These are phyloP conservation scores for Liposcelis brunnea DNA, from an alignment of 2,888 invertebrate genomes.

Conservation along the genomic window DNA sequence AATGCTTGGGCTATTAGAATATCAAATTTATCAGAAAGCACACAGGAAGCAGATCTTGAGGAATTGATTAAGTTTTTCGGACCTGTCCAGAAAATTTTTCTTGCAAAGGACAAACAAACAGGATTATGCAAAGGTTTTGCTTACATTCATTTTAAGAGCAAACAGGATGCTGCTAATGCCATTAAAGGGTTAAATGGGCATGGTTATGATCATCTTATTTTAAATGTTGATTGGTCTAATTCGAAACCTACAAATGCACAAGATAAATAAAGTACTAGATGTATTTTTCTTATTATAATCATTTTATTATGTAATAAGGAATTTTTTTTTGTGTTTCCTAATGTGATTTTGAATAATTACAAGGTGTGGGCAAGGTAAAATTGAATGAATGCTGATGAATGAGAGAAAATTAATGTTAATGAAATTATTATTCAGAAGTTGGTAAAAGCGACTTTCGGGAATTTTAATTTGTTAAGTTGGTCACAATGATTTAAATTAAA, in stretches of 20 bases:
- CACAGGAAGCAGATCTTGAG: constrained; percentile 80
- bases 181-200: constrained; percentile 78
- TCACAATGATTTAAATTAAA: no score
- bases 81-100: constrained; percentile 77
- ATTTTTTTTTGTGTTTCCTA: constrained; percentile 8
- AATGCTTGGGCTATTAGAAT: constrained; percentile 79
- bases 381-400: no score
- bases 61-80: constrained; percentile 92
- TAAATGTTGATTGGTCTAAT: constrained; percentile 98
- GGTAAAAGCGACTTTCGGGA: no score
- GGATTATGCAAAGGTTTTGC: constrained; percentile 93
- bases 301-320: constrained; percentile 16
- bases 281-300: constrained; percentile 7
- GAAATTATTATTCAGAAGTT: no score
- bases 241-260: constrained; percentile 33
- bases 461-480: no score
- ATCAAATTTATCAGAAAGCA: constrained; percentile 92
- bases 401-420: no score
- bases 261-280: neutral
- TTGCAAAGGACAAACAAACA: constrained; percentile 84
- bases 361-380: no score
- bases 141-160: constrained; percentile 88
- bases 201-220: constrained; percentile 94
- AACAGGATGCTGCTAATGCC: constrained; percentile 82
- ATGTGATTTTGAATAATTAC: neutral